phyloP scores from a whole-genome alignment of 1,140 invertebrate species.

The Glossosoma conforme region DNA sequence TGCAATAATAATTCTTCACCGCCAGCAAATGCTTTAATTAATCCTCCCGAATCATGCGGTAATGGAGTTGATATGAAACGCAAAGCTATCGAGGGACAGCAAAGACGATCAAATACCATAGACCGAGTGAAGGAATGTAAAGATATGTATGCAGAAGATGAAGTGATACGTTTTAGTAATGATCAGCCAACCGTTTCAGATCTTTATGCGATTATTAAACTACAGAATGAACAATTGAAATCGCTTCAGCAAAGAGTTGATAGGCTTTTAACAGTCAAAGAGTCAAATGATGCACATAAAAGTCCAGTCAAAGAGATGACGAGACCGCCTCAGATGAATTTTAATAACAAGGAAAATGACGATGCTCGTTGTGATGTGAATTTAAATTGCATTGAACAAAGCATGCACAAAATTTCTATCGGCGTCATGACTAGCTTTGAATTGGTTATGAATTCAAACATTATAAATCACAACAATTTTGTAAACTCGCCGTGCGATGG shows the following conservation, averaged over 20 bases:
- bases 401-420: slow-evolving; percentile 58
- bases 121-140: no score
- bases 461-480: slow-evolving; percentile 33
- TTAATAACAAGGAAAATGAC: not conserved
- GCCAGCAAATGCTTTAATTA: no score
- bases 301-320: slow-evolving; percentile 23
- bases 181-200: slow-evolving; percentile 49
- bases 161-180: not conserved
- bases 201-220: slow-evolving; percentile 52
- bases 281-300: slow-evolving; percentile 14
- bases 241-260: slow-evolving; percentile 52
- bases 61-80: slow-evolving; percentile 14
- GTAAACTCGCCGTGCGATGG: not conserved
- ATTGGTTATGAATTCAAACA: slow-evolving; percentile 52
- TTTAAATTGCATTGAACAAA: slow-evolving; percentile 42
- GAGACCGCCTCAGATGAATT: slow-evolving; percentile 18
- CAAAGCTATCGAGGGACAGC: slow-evolving; percentile 8
- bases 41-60: not conserved
- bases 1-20: no score
- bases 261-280: slow-evolving; percentile 38
- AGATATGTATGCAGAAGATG: not conserved
- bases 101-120: no score
- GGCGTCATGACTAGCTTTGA: slow-evolving; percentile 69
- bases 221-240: slow-evolving; percentile 54
- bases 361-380: slow-evolving; percentile 37